Percentiles rank a stretch among this genome's conserved stretches.
phyloP scores from a whole-genome alignment of 1,140 invertebrate genomes.

The Drosophila quadrilineata region DNA sequence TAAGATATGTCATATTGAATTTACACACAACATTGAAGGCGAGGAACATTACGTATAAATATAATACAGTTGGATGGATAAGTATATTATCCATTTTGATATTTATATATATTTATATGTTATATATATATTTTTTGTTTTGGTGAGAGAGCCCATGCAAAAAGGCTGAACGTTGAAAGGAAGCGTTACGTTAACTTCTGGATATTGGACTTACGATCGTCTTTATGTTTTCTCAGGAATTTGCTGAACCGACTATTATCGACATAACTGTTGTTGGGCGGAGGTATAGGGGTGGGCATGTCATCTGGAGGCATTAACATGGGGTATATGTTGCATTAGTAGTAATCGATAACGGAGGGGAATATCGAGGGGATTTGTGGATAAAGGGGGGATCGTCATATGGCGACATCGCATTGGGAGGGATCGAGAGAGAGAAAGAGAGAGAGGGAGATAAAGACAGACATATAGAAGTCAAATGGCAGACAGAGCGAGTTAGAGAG shows the following conservation, averaged over 20 bases:
- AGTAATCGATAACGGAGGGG: too few species aligned
- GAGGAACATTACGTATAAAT: slow-evolving; percentile 34
- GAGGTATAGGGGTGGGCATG: slow-evolving; percentile 76
- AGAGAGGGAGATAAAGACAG: too few species aligned
- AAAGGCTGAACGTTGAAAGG: slow-evolving; percentile 13
- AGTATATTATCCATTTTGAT: neutral
- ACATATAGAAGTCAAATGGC: too few species aligned
- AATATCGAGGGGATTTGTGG: neutral
- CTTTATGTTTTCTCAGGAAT: slow-evolving; percentile 80
- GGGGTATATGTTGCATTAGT: slow-evolving; percentile 3
- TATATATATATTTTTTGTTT: too few species aligned
- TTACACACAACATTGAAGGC: slow-evolving; percentile 80
- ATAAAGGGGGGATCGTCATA: slow-evolving; percentile 20
- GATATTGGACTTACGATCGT: slow-evolving; percentile 75
- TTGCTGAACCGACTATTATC: slow-evolving; percentile 80
- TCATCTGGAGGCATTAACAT: slow-evolving; percentile 59
- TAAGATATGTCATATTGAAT: slow-evolving; percentile 67
- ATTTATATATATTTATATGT: slow-evolving; percentile 9
- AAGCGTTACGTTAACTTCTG: neutral
- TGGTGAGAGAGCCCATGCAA: slow-evolving; percentile 49
- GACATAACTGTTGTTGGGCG: slow-evolving; percentile 73
- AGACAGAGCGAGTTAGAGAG: too few species aligned
- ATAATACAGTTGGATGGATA: slow-evolving; percentile 4
- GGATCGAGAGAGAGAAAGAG: slow-evolving; percentile 12
- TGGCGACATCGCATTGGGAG: slow-evolving; percentile 74